These are phyloP conservation scores for Capromys pilorides DNA, from an alignment of 2,797 vertebrate genomes.

Conservation along the genomic window DNA sequence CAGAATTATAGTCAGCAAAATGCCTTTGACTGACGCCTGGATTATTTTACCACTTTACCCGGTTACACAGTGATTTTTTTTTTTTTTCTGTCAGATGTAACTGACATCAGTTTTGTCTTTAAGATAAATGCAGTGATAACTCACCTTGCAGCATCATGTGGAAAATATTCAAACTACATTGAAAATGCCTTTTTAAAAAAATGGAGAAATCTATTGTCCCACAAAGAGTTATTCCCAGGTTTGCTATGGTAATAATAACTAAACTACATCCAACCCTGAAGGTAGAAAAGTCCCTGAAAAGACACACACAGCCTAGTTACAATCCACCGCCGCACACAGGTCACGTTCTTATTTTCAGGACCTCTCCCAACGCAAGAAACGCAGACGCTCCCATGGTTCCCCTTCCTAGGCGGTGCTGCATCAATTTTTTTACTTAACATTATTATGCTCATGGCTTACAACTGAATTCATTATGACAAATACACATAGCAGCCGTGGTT, in stretches of 20 bases:
- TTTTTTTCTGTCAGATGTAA: conserved; percentile 68
- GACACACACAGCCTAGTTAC: conserved; percentile 75
- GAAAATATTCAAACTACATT: conserved; percentile 74
- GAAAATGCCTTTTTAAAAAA: conserved; percentile 57
- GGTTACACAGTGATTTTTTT: conserved; percentile 74
- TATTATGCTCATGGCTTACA: conserved; percentile 62
- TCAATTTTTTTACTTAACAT: conserved; percentile 63
- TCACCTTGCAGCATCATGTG: conserved; percentile 73
- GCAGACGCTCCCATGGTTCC: conserved; percentile 61
- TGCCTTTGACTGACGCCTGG: conserved; percentile 64
- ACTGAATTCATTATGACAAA: conserved; percentile 59
- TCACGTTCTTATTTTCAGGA: conserved; percentile 54
- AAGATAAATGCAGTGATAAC: conserved; percentile 77
- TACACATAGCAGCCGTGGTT: conserved; percentile 76
- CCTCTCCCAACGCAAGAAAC: conserved; percentile 50
- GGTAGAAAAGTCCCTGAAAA: conserved; percentile 66
- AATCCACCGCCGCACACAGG: conserved; percentile 59
- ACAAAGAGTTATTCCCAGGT: conserved; percentile 64
- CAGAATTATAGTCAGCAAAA: conserved; percentile 76
- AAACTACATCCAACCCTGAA: conserved; percentile 74
- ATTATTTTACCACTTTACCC: conserved; percentile 71
- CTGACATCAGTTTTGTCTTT: conserved; percentile 77
- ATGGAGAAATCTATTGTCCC: conserved; percentile 54
- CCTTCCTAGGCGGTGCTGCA: conserved; percentile 71
- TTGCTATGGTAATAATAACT: conserved; percentile 67